These are phyloP conservation scores for Anniella stebbinsi DNA, from an alignment of 2,797 vertebrate genomes.

Conservation along the genomic window DNA sequence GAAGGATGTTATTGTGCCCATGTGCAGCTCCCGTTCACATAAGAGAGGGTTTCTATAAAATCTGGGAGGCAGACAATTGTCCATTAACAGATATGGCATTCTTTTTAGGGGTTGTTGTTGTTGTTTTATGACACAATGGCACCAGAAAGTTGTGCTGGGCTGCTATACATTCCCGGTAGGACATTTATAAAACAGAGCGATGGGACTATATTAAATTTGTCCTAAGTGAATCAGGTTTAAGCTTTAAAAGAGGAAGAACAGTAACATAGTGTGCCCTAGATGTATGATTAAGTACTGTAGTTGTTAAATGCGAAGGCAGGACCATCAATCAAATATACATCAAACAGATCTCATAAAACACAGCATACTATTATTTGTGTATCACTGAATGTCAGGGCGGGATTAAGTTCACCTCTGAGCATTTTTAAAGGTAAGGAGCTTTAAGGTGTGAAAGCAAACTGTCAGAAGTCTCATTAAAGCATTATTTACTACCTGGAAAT, in stretches of 20 bases:
- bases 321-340: slow-evolving; percentile 69
- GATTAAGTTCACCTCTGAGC: slow-evolving; percentile 70
- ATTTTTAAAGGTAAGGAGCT: slow-evolving; percentile 71
- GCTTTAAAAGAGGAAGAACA: slow-evolving; percentile 54
- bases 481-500: slow-evolving; percentile 81
- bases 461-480: slow-evolving; percentile 81
- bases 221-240: slow-evolving; percentile 26
- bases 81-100: neutral
- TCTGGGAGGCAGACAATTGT: neutral
- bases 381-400: slow-evolving; percentile 65
- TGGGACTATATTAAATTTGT: slow-evolving; percentile 16
- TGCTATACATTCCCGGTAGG: neutral
- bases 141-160: slow-evolving; percentile 23
- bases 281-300: slow-evolving; percentile 31
- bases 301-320: slow-evolving; percentile 61
- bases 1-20: neutral
- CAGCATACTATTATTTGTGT: slow-evolving; percentile 64
- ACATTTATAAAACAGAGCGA: slow-evolving; percentile 4
- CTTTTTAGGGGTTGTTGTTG: neutral
- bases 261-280: slow-evolving; percentile 58
- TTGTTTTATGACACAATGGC: slow-evolving; percentile 18
- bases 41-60: neutral
- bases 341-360: slow-evolving; percentile 77
- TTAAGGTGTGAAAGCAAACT: slow-evolving; percentile 80
- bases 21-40: neutral